These are phyloP conservation scores for Cyanoliseus patagonus DNA, from an alignment of 2,113 vertebrate genomes.

Conservation along the genomic window DNA sequence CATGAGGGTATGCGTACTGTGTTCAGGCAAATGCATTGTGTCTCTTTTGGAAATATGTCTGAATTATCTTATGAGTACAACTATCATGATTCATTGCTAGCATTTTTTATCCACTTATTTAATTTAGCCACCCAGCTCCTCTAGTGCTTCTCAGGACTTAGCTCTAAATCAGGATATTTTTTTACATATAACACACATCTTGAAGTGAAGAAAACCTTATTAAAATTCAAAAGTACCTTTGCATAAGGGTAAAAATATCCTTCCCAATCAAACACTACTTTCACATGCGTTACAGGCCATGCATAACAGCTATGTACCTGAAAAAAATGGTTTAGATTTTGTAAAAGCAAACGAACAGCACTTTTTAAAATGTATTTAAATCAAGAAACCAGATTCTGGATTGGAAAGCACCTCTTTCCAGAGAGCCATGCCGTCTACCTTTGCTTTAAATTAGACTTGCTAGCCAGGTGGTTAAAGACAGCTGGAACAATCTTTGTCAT, in stretches of 20 bases:
- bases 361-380: neutral
- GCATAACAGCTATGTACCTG: neutral
- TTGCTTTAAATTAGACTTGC: neutral
- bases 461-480: neutral
- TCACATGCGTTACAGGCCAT: neutral
- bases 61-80: neutral
- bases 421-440: neutral
- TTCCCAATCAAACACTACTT: neutral
- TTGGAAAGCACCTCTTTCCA: neutral
- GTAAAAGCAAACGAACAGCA: neutral
- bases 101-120: neutral
- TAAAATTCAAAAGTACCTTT: neutral
- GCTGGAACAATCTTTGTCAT: neutral
- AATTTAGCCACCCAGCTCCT: neutral
- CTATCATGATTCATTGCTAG: neutral
- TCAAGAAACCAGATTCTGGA: neutral
- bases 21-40: neutral
- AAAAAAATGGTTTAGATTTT: neutral
- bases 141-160: neutral
- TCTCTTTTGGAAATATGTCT: neutral
- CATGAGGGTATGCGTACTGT: accelerated
- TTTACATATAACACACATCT: neutral
- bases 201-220: neutral
- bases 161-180: neutral
- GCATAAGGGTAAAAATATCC: neutral